Percentiles rank a stretch among this genome's conserved stretches.
Evolutionary conservation across 1,140 invertebrate genomes (phyloP).

Genomic region (Venustaconcha ellipsiformis): DNA sequence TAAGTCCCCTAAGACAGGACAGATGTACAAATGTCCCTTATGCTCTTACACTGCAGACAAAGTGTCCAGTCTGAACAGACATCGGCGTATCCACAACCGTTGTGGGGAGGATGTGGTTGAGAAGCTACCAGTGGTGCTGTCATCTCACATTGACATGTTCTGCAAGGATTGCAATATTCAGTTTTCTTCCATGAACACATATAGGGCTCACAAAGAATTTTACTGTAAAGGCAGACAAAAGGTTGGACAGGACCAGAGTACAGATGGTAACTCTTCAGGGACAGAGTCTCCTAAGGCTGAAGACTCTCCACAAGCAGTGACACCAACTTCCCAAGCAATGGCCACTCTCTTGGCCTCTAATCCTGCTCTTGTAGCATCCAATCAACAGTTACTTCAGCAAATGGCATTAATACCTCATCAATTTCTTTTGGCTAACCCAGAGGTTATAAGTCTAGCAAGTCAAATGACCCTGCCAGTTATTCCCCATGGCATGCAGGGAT

Average conservation of each 20-base stretch:
- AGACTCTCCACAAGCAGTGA: conserved; percentile 1
- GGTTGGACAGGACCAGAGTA: not conserved
- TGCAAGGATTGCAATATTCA: conserved; percentile 96
- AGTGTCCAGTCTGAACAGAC: conserved; percentile 91
- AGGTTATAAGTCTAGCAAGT: too few relatives aligned
- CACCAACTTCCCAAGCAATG: not conserved
- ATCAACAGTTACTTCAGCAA: not conserved
- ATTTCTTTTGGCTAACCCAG: too few relatives aligned
- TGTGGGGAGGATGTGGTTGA: conserved; percentile 64
- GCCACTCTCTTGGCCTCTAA: conserved; percentile 16
- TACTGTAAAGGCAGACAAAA: conserved; percentile 77
- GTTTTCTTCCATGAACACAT: conserved; percentile 88
- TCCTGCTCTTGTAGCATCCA: not conserved
- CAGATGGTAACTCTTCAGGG: conserved; percentile 16
- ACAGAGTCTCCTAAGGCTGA: conserved; percentile 13
- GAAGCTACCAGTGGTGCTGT: conserved; percentile 58
- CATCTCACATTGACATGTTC: conserved; percentile 72
- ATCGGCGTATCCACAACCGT: conserved; percentile 90
- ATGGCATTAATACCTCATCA: too few relatives aligned
- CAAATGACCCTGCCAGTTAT: too few relatives aligned
- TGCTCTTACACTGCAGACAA: conserved; percentile 95
- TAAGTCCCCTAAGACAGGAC: conserved; percentile 42
- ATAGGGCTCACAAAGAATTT: conserved; percentile 90
- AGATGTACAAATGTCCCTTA: conserved; percentile 81
- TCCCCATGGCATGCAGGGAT: too few relatives aligned